Conservation (phyloP, 2,888 invertebrate genomes). For the Drosophila macrospina region DNA sequence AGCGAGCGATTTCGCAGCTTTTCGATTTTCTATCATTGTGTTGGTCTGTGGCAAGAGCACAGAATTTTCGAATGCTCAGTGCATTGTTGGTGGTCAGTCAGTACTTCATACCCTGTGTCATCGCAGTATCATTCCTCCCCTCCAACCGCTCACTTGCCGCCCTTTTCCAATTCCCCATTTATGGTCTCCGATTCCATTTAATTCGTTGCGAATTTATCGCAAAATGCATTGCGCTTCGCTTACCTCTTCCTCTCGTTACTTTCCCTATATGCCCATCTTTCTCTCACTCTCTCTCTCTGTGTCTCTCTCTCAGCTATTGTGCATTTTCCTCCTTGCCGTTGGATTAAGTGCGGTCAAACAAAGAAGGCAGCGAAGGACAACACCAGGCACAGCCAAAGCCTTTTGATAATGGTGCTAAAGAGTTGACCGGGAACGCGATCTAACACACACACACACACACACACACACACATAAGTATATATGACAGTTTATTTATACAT, state of each 20-base stretch:
- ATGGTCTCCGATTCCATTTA: constrained; percentile 50
- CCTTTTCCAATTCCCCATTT: constrained; percentile 10
- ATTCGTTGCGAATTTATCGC: constrained; percentile 78
- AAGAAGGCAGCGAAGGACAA: constrained; percentile 68
- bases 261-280: neutral
- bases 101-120: neutral
- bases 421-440: constrained; percentile 58
- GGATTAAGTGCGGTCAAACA: constrained; percentile 77
- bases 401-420: constrained; percentile 81
- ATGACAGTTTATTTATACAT: constrained; percentile 46
- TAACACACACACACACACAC: constrained; percentile 16
- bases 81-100: constrained; percentile 77
- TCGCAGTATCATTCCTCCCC: neutral
- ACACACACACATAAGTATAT: constrained; percentile 6
- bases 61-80: constrained; percentile 63
- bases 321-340: constrained; percentile 26
- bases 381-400: constrained; percentile 48
- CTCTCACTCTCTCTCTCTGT: neutral
- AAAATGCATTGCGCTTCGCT: constrained; percentile 65
- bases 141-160: neutral
- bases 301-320: constrained; percentile 43
- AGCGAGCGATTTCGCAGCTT: constrained; percentile 42
- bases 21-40: constrained; percentile 66
- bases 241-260: constrained; percentile 21
- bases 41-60: constrained; percentile 52